Conservation (phyloP, 2,888 invertebrate genomes). For the Stramonita haemastoma region DNA sequence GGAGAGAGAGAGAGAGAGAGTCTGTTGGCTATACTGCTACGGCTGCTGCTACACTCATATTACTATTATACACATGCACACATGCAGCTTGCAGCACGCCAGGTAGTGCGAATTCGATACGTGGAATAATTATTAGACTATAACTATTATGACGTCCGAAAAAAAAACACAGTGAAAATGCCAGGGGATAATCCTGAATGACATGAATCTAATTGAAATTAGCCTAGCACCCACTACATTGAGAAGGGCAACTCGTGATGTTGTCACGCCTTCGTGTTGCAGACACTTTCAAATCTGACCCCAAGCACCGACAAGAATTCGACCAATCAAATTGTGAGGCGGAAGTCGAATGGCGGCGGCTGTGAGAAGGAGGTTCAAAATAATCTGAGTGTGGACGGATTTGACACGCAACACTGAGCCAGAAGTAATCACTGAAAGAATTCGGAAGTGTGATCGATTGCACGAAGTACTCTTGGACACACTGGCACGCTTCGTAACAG, state of each 20-base stretch:
- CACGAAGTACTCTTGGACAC: neutral
- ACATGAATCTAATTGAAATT: neutral
- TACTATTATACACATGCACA: no score
- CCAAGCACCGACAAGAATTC: neutral
- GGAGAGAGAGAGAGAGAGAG: no score
- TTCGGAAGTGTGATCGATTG: neutral
- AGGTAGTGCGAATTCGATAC: neutral
- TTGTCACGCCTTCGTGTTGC: neutral
- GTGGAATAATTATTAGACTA: neutral
- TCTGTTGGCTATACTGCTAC: no score
- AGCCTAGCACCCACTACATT: neutral
- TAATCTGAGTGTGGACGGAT: neutral
- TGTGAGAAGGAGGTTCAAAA: constrained; percentile 19
- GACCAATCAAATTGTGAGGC: constrained; percentile 22
- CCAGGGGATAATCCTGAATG: neutral
- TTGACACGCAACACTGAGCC: constrained; percentile 26
- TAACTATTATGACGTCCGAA: neutral
- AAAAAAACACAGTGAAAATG: neutral
- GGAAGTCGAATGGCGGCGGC: constrained; percentile 41
- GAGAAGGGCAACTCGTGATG: neutral
- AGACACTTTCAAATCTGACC: constrained; percentile 23
- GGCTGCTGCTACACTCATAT: no score
- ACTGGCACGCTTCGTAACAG: neutral
- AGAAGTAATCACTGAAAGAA: constrained; percentile 3
- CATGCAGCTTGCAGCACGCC: no score